Base-by-base conservation (phyloP, 2,888 invertebrate genomes). In the Branchellion lobata region DNA sequence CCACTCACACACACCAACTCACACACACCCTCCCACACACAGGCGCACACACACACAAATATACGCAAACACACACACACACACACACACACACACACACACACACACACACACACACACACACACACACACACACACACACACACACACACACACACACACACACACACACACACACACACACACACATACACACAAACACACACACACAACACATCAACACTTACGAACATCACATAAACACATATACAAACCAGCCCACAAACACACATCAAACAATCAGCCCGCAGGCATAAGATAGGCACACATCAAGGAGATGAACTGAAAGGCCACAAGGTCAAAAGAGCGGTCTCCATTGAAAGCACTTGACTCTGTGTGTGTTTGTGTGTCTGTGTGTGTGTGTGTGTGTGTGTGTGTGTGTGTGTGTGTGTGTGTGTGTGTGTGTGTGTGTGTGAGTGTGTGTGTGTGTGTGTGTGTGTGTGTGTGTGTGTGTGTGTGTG, bases 341-440 rank as follows among this genome's bases (percentile, higher is more conserved):
- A 57, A 57, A 57, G 61, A 57, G 11, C 61, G 21, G 61, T 57
- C 61, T 57, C 61, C 21, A 57, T 57, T 57, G 61, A 57, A 57
- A 57, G 61, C 61, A 57, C 61, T 57, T 57, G 61, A 57, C 61
- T 57, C n/a, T 57, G 3, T 18, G 61, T 57, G 61, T 57, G 61
- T 57, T 5, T 57, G 61, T 57, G 61, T 57, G 61, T 57, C 11
- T 57, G 61, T 57, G 61, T 57, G 61, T 57, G 61, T 57, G 61
- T 57, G 61, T 57, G 61, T 57, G 61, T 57, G 61, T 57, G 61
- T 57, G 61, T 57, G 61, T 57, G 21, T 57, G 24, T 24, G 24
- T 24, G 61, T 57, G 21, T 57, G 24, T 57, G 61, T 57, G 61
- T 24, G 24, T 57, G 61, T 57, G 21, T 57, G 61, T 24, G n/a